Conservation (phyloP, 2,797 vertebrate genomes). For the Spea hammondii region DNA sequence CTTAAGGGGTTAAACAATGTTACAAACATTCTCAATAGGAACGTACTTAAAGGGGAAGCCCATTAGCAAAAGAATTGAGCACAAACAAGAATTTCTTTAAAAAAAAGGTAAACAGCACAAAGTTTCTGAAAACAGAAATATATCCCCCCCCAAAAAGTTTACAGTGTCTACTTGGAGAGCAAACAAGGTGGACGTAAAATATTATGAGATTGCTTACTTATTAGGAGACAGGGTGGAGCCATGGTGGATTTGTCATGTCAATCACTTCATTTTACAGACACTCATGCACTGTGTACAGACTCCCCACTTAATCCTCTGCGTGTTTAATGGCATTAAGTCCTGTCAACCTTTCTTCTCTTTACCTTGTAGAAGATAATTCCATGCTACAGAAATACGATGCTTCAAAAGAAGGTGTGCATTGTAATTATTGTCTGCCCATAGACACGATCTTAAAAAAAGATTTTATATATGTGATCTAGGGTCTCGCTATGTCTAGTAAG, state of each 20-base stretch:
- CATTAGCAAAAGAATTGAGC: too few species aligned
- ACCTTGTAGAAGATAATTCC: slow-evolving; percentile 7
- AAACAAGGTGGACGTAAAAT: background rate
- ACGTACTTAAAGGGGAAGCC: too few species aligned
- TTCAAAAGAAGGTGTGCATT: background rate
- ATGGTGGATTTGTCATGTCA: slow-evolving; percentile 25
- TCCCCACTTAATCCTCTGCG: slow-evolving; percentile 36
- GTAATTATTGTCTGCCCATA: too few species aligned
- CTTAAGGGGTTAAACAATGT: too few species aligned
- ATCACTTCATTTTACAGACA: slow-evolving; percentile 16
- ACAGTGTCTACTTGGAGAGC: background rate
- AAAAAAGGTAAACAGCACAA: background rate
- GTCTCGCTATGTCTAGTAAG: too few species aligned
- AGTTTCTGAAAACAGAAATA: background rate
- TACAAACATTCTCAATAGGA: too few species aligned
- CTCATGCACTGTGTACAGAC: background rate
- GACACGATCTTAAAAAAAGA: too few species aligned
- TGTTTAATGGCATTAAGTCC: slow-evolving; percentile 34
- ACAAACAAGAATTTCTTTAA: too few species aligned
- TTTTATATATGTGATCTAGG: too few species aligned
- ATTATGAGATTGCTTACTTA: background rate
- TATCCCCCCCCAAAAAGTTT: background rate
- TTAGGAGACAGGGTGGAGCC: slow-evolving; percentile 29
- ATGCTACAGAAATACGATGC: slow-evolving; percentile 4
- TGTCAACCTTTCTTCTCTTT: slow-evolving; percentile 7